Conservation (phyloP, 2,113 vertebrate species). For the Kobus ellipsiprymnus region DNA sequence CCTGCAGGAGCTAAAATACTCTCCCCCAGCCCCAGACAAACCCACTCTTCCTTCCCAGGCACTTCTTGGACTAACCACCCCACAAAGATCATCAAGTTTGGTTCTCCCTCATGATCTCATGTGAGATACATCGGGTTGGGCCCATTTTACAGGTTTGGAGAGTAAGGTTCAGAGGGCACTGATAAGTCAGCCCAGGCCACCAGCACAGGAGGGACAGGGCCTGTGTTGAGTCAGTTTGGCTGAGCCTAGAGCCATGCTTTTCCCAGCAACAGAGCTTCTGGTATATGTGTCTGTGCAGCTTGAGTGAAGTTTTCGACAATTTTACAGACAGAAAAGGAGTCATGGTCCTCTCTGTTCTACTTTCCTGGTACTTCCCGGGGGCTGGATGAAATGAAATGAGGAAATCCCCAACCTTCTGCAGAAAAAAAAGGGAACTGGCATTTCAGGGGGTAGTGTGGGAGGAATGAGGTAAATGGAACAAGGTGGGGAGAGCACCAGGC, state of each 20-base stretch:
- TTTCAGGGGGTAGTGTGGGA: neutral
- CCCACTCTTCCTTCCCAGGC: neutral
- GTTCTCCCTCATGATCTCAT: neutral
- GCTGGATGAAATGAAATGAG: neutral
- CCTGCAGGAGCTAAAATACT: neutral
- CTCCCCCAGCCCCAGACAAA: neutral
- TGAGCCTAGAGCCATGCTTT: neutral
- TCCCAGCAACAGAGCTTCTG: neutral
- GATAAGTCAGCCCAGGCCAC: neutral
- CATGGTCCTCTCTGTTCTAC: neutral
- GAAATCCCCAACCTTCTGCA: slow-evolving; percentile 26
- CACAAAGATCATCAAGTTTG: no score
- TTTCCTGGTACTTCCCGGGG: slow-evolving; percentile 40
- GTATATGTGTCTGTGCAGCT: neutral
- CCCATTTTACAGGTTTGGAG: neutral
- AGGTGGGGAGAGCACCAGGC: neutral
- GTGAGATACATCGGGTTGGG: rapidly evolving
- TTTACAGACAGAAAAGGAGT: neutral
- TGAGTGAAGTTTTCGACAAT: neutral
- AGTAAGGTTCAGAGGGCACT: neutral
- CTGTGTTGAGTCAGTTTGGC: neutral
- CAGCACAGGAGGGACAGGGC: neutral
- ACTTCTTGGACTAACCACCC: neutral
- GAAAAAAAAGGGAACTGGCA: slow-evolving; percentile 32
- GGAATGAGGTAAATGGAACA: neutral